Conservation (phyloP, 2,888 invertebrate genomes). For the Mayetiola destructor region DNA sequence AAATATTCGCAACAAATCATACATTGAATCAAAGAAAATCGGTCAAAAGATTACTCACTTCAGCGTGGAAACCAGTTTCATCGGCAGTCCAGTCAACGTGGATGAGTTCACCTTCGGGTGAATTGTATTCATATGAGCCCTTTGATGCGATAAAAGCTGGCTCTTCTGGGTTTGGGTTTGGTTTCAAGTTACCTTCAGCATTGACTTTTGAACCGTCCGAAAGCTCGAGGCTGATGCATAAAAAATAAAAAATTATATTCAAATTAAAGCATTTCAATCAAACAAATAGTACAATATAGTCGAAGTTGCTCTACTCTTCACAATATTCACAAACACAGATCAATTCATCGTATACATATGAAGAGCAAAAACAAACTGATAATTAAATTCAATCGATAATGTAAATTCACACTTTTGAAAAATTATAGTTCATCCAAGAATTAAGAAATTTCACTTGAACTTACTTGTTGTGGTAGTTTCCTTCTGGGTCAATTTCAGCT, state of each 20-base stretch:
- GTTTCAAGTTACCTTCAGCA: not conserved
- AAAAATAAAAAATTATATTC: no score
- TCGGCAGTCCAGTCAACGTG: slow-evolving; percentile 38
- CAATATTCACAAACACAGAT: no score
- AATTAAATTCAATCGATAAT: no score
- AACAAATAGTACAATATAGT: not conserved
- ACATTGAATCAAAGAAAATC: no score
- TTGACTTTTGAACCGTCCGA: not conserved
- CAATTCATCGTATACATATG: no score
- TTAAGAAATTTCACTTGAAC: not conserved
- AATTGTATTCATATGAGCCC: slow-evolving; percentile 35
- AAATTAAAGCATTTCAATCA: no score
- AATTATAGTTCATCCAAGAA: no score
- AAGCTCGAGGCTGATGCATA: not conserved
- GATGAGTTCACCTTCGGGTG: slow-evolving; percentile 37
- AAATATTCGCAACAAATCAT: no score
- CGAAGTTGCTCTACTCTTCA: not conserved
- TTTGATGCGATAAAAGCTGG: slow-evolving; percentile 29
- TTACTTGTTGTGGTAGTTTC: slow-evolving; percentile 1
- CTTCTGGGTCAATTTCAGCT: not conserved
- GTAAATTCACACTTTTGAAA: no score
- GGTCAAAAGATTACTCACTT: no score
- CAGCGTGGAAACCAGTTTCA: slow-evolving; percentile 41
- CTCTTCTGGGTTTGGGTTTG: slow-evolving; percentile 16
- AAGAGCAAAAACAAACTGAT: not conserved